phyloP scores from a whole-genome alignment of 2,113 vertebrate species.

The Anarrhichthys ocellatus region DNA sequence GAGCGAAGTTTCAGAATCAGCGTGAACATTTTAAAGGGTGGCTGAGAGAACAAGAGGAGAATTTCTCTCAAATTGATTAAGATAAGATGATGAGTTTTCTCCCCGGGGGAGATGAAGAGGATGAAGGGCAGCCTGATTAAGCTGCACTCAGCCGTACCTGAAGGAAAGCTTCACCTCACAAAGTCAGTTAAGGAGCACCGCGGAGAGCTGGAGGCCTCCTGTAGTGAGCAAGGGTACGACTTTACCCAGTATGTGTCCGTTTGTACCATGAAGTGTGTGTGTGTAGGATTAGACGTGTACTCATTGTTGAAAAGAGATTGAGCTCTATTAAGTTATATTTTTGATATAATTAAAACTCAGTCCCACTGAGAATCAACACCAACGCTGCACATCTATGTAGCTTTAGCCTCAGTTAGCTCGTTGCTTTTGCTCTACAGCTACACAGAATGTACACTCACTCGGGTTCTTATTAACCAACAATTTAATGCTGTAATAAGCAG shows the following conservation, averaged over 20 bases:
- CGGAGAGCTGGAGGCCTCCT: neutral
- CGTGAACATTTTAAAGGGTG: neutral
- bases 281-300: neutral
- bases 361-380: no score
- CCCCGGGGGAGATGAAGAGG: neutral
- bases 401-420: no score
- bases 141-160: conserved; percentile 26
- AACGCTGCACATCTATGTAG: no score
- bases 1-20: neutral
- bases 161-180: neutral
- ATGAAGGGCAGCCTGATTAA: conserved; percentile 42
- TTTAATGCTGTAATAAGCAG: no score
- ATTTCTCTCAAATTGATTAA: neutral
- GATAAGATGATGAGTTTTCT: conserved; percentile 25
- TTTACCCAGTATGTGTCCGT: neutral
- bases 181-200: conserved; percentile 4
- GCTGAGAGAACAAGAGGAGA: neutral
- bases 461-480: no score
- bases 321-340: neutral
- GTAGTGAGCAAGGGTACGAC: neutral
- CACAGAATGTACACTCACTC: no score
- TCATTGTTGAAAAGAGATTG: neutral
- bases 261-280: neutral
- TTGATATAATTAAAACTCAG: no score
- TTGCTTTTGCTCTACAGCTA: no score